phyloP scores from a whole-genome alignment of 92 coral and sea anemone genomes.

The Blastomussa wellsi region DNA sequence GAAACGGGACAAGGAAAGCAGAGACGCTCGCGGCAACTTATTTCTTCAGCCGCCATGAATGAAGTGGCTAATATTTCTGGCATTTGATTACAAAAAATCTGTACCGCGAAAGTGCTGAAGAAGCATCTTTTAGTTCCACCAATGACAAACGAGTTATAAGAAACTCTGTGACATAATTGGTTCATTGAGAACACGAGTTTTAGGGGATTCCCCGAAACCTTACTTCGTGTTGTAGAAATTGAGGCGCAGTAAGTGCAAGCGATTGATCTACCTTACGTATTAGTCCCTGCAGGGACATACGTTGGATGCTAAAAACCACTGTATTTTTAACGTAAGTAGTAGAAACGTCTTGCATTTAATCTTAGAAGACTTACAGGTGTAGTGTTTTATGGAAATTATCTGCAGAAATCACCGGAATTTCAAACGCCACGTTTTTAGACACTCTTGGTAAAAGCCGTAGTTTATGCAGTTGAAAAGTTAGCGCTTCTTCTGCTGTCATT shows the following conservation, averaged over 20 bases:
- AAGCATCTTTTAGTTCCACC: background rate
- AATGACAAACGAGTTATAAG: background rate
- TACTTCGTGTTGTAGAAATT: background rate
- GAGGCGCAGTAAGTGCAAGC: background rate
- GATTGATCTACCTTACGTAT: background rate
- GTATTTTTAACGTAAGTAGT: background rate
- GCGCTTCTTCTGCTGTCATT: background rate
- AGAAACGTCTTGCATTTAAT: background rate
- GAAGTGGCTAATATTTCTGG: background rate
- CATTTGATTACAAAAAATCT: background rate
- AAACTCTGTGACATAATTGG: background rate
- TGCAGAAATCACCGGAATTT: background rate
- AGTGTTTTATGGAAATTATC: too few relatives aligned
- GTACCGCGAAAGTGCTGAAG: background rate
- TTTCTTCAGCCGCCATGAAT: background rate
- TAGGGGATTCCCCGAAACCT: background rate
- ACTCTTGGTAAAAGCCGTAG: too few relatives aligned
- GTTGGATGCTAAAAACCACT: background rate
- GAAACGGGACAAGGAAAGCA: background rate
- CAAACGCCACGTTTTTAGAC: background rate
- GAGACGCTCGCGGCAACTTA: background rate
- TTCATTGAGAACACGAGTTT: background rate
- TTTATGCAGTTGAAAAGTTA: too few relatives aligned
- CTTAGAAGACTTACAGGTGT: too few relatives aligned
- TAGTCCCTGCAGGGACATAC: background rate